Evolutionary conservation across 2,888 invertebrate species (phyloP).

Genomic region (Imbricaverruca yamaguchii): DNA sequence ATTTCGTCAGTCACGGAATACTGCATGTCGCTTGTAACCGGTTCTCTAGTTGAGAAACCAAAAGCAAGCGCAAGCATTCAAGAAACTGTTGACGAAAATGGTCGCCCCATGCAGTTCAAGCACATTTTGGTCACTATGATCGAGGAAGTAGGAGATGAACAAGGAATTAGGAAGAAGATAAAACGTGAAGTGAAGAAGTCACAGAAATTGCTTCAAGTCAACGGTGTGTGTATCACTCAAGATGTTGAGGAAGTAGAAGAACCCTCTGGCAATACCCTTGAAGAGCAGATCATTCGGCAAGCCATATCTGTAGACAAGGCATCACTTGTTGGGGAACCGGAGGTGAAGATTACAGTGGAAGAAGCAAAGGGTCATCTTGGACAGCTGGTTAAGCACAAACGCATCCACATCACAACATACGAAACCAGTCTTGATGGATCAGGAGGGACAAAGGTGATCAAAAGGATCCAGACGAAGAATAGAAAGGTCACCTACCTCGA

Average conservation of each 20-base stretch:
- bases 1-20: not conserved
- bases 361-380: not conserved
- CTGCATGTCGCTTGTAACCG: not conserved
- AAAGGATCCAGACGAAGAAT: not conserved
- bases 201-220: not conserved
- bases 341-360: not conserved
- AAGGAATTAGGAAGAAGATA: not conserved
- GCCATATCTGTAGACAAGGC: not conserved
- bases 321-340: not conserved
- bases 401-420: not conserved
- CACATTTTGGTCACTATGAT: not conserved
- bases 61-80: not conserved
- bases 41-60: not conserved
- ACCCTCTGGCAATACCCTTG: not conserved
- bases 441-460: not conserved
- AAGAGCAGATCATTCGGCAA: not conserved
- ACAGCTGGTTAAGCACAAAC: not conserved
- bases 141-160: not conserved
- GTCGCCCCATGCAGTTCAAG: not conserved
- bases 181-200: not conserved
- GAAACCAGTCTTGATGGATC: not conserved
- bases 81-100: not conserved
- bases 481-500: not conserved
- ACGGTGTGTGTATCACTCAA: not conserved
- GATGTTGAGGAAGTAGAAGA: not conserved